Percentiles rank a stretch among this genome's conserved stretches.
Evolutionary conservation across 2,888 invertebrate species (phyloP).

Genomic region (Leucophenga montana): DNA sequence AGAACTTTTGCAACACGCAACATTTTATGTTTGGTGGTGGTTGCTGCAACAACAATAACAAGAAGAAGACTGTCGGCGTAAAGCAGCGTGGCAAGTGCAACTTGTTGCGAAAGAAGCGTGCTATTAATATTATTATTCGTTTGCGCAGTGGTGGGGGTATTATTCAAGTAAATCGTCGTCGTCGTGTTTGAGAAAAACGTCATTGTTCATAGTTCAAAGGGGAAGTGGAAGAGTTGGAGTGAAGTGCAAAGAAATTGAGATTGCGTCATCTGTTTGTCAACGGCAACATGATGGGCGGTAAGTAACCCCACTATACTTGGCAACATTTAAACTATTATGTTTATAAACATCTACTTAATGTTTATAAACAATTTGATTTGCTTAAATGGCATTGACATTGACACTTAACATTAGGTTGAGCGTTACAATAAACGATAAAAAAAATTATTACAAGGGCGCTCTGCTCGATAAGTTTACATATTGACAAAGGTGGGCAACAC

Average conservation of each 20-base stretch:
- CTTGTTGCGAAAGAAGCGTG: constrained; percentile 54
- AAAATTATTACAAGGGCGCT: neutral
- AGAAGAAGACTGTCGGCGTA: neutral
- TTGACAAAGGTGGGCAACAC: no score
- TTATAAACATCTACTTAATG: neutral
- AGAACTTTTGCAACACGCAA: constrained; percentile 21
- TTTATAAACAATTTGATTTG: neutral
- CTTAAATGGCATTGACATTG: neutral
- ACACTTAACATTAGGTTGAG: neutral
- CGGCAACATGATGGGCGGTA: constrained; percentile 64
- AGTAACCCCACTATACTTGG: constrained; percentile 36
- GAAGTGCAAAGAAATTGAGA: constrained; percentile 36
- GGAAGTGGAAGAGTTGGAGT: neutral
- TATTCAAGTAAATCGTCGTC: constrained; percentile 29
- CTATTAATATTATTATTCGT: constrained; percentile 33
- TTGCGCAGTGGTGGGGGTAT: constrained; percentile 26
- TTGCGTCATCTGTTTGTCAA: constrained; percentile 52
- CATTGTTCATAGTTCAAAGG: neutral
- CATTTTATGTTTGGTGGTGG: neutral
- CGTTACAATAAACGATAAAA: no score
- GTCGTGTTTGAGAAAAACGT: constrained; percentile 48
- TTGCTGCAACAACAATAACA: neutral
- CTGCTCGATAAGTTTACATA: no score
- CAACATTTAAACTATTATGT: neutral
- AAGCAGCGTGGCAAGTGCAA: constrained; percentile 35